A percentile compares a stretch with the other conserved stretches of the same genome.
Conservation (phyloP, 2,797 vertebrate genomes). For the Lepus townsendii region DNA sequence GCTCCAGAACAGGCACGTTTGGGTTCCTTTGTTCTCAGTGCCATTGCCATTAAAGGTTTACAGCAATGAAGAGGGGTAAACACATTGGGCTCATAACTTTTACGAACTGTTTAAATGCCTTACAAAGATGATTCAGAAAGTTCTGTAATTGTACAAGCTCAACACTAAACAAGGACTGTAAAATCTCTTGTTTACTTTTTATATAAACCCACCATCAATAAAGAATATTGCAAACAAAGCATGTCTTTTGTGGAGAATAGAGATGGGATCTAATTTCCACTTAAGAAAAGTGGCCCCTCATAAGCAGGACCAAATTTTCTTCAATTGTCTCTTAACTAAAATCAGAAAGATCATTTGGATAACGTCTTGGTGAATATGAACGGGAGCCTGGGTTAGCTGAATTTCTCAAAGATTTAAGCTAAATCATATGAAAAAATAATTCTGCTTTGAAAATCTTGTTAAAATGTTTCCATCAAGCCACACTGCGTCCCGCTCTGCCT, state of each 20-base stretch:
- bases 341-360: background rate
- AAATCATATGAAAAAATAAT: background rate
- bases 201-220: slow-evolving; percentile 74
- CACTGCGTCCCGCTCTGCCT: background rate
- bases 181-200: slow-evolving; percentile 85
- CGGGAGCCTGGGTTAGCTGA: background rate
- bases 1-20: slow-evolving; percentile 69
- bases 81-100: slow-evolving; percentile 74
- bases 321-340: background rate
- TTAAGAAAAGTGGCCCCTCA: background rate
- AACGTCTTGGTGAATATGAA: background rate
- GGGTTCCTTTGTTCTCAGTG: slow-evolving; percentile 73
- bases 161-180: slow-evolving; percentile 78
- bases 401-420: slow-evolving; percentile 18
- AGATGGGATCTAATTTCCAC: slow-evolving; percentile 29
- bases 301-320: background rate
- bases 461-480: slow-evolving; percentile 35
- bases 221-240: slow-evolving; percentile 56
- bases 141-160: slow-evolving; percentile 79
- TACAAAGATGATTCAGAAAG: slow-evolving; percentile 83
- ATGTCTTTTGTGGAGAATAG: slow-evolving; percentile 8
- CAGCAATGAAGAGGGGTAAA: slow-evolving; percentile 72
- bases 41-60: slow-evolving; percentile 80
- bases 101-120: slow-evolving; percentile 81
- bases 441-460: slow-evolving; percentile 41